phyloP scores from a whole-genome alignment of 92 coral and sea anemone species.

The Palythoa caribaeorum region DNA sequence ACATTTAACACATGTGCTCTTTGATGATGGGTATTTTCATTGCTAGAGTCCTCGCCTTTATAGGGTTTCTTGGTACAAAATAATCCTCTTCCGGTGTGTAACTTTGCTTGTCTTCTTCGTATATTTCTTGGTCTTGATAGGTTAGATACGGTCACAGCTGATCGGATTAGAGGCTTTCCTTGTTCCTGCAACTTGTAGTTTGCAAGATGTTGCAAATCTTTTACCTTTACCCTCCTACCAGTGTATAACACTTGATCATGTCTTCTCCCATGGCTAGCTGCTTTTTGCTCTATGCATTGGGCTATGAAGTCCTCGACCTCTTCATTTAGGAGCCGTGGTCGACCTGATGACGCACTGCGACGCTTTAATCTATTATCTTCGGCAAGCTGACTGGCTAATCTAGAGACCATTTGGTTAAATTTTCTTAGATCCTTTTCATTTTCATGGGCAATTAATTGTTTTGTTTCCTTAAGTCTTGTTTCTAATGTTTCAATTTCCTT shows the following conservation, averaged over 20 bases:
- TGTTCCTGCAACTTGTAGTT: constrained; percentile 44
- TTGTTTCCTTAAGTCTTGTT: constrained; percentile 53
- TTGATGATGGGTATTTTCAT: constrained; percentile 71
- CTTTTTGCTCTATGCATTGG: constrained; percentile 54
- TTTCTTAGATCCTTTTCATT: constrained; percentile 42
- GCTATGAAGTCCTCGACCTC: constrained; percentile 52
- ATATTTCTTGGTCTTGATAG: constrained; percentile 56
- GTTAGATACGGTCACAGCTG: constrained; percentile 68
- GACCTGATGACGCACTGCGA: constrained; percentile 43
- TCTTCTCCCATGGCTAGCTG: constrained; percentile 44
- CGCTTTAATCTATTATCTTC: constrained; percentile 52
- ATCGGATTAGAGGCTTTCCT: constrained; percentile 57
- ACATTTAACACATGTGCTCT: constrained; percentile 68
- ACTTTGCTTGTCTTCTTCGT: constrained; percentile 56
- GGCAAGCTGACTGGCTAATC: constrained; percentile 49
- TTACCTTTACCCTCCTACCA: constrained; percentile 41
- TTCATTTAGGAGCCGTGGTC: constrained; percentile 46
- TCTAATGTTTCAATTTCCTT: constrained; percentile 40
- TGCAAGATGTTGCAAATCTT: constrained; percentile 46
- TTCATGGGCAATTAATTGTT: constrained; percentile 36
- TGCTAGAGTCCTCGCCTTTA: constrained; percentile 53
- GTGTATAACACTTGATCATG: constrained; percentile 54
- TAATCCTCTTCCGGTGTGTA: constrained; percentile 58
- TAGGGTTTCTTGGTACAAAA: constrained; percentile 69
- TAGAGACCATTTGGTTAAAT: constrained; percentile 58